Evolutionary conservation across 2,113 vertebrate genomes (phyloP).

Genomic region (Cavia aperea): DNA sequence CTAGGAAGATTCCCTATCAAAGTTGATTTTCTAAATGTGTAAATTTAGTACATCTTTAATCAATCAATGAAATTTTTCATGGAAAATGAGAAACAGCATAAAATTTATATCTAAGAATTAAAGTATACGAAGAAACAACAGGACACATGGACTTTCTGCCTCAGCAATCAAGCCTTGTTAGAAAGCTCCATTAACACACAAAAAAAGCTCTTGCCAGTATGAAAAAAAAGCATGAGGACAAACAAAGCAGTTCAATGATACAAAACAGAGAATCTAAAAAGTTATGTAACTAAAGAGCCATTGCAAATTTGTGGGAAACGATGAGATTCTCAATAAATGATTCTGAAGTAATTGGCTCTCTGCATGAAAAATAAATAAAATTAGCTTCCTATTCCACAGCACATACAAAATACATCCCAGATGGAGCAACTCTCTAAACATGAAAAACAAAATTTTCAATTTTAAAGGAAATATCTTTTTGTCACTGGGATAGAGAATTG

Average conservation of each 20-base stretch:
- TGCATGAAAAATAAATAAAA: slow-evolving; percentile 26
- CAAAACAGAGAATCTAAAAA: neutral
- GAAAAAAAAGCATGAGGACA: neutral
- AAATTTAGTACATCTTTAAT: neutral
- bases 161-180: neutral
- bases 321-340: neutral
- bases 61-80: neutral
- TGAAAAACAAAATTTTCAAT: slow-evolving; percentile 5
- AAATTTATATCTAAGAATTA: neutral
- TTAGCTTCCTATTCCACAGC: neutral
- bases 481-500: neutral
- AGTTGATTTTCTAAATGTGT: neutral
- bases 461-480: slow-evolving; percentile 21
- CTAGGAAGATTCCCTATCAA: neutral
- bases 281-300: neutral
- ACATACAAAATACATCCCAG: neutral
- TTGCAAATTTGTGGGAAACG: neutral
- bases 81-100: neutral
- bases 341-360: neutral
- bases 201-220: neutral
- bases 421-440: neutral
- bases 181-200: neutral
- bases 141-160: neutral
- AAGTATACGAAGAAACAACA: neutral
- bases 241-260: neutral